These are phyloP conservation scores for Forbesichthys agassizii DNA, from an alignment of 2,113 vertebrate genomes.

Conservation along the genomic window DNA sequence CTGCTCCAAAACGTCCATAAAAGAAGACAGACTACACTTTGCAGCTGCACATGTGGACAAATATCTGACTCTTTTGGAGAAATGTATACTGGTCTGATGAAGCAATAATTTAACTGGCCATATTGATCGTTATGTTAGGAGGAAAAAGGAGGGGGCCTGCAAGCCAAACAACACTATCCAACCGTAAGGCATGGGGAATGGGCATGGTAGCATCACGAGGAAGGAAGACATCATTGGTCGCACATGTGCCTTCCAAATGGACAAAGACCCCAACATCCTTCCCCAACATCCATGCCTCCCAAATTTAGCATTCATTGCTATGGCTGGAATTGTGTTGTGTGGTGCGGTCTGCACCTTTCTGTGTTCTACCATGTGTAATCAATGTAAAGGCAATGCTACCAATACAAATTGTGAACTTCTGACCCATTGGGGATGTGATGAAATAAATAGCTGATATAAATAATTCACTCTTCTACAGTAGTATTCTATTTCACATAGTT, in stretches of 20 bases:
- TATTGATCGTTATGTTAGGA: conserved; percentile 6
- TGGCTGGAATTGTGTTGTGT: neutral
- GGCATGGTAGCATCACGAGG: neutral
- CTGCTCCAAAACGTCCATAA: conserved; percentile 2
- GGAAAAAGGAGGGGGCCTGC: conserved; percentile 10
- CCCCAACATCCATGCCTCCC: conserved; percentile 5
- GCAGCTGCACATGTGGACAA: conserved; percentile 13
- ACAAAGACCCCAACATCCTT: conserved; percentile 21
- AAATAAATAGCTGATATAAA: too few relatives aligned
- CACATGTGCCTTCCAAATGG: conserved; percentile 11
- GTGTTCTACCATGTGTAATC: conserved; percentile 12
- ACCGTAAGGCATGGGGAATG: neutral
- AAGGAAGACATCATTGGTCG: neutral
- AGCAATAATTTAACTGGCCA: neutral
- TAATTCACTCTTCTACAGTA: too few relatives aligned
- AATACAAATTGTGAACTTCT: neutral
- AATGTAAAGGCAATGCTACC: conserved; percentile 1
- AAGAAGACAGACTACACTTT: conserved; percentile 10
- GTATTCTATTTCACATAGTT: too few relatives aligned
- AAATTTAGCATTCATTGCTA: conserved; percentile 1
- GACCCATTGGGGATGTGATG: neutral
- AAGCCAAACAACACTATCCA: conserved; percentile 17
- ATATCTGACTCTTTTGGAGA: conserved; percentile 9
- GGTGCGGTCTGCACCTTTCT: conserved; percentile 6
- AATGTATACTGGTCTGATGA: conserved; percentile 16